These are phyloP conservation scores for Percopsis omiscomaycus DNA, from an alignment of 2,797 vertebrate genomes.

Conservation along the genomic window DNA sequence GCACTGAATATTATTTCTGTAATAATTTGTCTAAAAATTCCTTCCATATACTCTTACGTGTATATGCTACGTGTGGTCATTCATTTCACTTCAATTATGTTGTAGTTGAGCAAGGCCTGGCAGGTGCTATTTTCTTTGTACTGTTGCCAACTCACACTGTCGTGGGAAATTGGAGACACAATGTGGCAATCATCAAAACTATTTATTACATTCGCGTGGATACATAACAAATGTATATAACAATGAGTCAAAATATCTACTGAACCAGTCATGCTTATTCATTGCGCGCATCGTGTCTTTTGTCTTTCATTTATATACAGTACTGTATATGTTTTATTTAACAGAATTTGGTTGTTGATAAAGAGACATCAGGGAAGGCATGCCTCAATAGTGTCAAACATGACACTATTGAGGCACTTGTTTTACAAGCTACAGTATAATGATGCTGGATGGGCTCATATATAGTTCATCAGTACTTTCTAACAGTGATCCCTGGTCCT, in stretches of 20 bases:
- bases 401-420: too few species aligned
- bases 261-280: neutral
- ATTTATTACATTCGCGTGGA: conserved; percentile 5
- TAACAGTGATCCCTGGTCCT: too few species aligned
- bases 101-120: conserved; percentile 5
- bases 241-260: neutral
- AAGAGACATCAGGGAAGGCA: too few species aligned
- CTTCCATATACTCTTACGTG: conserved; percentile 21
- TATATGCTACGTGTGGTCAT: conserved; percentile 12
- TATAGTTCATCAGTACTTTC: too few species aligned
- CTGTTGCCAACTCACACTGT: conserved; percentile 31
- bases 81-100: neutral
- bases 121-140: conserved; percentile 11
- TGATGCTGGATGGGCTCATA: too few species aligned
- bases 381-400: too few species aligned
- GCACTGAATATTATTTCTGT: conserved; percentile 30
- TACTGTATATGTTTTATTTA: too few species aligned
- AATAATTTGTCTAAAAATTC: conserved; percentile 40
- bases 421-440: too few species aligned
- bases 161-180: conserved; percentile 1
- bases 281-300: neutral
- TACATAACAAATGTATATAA: conserved; percentile 1
- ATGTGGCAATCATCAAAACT: neutral
- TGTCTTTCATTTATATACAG: too few species aligned
- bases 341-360: too few species aligned